phyloP scores from a whole-genome alignment of 2,113 vertebrate species.

The Motacilla alba region DNA sequence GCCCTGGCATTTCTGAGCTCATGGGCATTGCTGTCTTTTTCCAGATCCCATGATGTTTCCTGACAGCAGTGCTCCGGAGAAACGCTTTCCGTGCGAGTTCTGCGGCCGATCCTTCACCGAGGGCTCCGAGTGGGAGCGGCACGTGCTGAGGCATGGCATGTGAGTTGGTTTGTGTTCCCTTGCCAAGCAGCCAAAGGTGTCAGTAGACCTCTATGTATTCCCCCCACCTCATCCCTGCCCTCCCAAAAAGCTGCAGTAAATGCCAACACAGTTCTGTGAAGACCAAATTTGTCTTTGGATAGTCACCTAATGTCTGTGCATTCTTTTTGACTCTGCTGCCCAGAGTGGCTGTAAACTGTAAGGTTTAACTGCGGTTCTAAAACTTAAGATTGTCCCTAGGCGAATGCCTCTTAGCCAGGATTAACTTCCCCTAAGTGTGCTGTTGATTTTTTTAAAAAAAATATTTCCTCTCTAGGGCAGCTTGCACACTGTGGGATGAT shows the following conservation, averaged over 20 bases:
- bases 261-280: background rate
- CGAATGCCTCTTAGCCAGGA: background rate
- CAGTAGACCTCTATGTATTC: background rate
- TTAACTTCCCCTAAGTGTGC: background rate
- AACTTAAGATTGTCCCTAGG: background rate
- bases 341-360: background rate
- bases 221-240: background rate
- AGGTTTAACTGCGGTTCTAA: background rate
- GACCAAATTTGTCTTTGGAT: background rate
- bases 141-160: conserved; percentile 96
- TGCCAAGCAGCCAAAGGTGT: background rate
- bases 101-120: conserved; percentile 94
- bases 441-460: background rate
- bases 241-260: background rate
- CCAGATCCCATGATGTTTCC: conserved; percentile 73
- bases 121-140: conserved; percentile 92
- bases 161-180: conserved; percentile 71
- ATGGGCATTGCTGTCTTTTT: background rate
- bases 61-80: conserved; percentile 75
- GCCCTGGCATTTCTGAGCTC: background rate
- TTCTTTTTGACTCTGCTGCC: background rate
- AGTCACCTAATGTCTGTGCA: background rate
- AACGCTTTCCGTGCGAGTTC: conserved; percentile 93
- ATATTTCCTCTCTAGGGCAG: background rate
- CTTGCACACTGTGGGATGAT: background rate